Percentiles rank a stretch among this genome's conserved stretches.
Evolutionary conservation across 1,140 invertebrate genomes (phyloP).

Genomic region (Bradysia coprophila): DNA sequence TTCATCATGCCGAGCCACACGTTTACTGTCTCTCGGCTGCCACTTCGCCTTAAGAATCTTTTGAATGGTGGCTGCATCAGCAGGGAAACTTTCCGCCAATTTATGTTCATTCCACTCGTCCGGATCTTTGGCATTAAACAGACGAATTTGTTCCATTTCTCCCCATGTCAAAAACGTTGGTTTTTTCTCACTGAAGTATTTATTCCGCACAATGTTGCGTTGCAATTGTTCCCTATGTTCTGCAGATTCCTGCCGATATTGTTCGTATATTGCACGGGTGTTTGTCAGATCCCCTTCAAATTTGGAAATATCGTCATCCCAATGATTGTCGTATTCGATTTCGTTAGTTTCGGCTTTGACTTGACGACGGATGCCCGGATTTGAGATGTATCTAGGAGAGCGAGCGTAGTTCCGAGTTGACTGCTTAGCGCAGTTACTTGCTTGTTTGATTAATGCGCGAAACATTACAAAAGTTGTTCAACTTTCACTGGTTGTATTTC

Average conservation of each 20-base stretch:
- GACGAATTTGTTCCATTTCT: constrained; percentile 65
- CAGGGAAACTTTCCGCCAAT: constrained; percentile 63
- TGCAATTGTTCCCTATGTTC: constrained; percentile 25
- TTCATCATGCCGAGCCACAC: constrained; percentile 40
- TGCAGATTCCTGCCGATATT: neutral
- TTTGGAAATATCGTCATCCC: neutral
- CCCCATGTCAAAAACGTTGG: constrained; percentile 62
- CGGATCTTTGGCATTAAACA: constrained; percentile 42
- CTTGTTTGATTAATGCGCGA: too few relatives aligned
- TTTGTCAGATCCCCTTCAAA: constrained; percentile 5
- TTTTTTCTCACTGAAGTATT: constrained; percentile 50
- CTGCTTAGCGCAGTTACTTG: too few relatives aligned
- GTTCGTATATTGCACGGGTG: neutral
- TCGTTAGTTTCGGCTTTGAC: too few relatives aligned
- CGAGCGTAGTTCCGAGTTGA: too few relatives aligned
- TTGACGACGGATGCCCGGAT: too few relatives aligned
- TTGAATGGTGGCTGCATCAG: constrained; percentile 34
- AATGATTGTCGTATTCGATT: too few relatives aligned
- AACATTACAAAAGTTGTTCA: too few relatives aligned
- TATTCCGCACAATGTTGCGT: constrained; percentile 41
- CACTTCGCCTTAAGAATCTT: constrained; percentile 42
- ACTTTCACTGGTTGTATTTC: too few relatives aligned
- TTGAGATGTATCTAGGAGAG: too few relatives aligned
- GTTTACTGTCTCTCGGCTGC: constrained; percentile 30
- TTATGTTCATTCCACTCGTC: constrained; percentile 51